Percentiles rank a stretch among this genome's conserved stretches.
Conservation (phyloP, 2,888 invertebrate genomes). For the Sceliomorpha sp. region DNA sequence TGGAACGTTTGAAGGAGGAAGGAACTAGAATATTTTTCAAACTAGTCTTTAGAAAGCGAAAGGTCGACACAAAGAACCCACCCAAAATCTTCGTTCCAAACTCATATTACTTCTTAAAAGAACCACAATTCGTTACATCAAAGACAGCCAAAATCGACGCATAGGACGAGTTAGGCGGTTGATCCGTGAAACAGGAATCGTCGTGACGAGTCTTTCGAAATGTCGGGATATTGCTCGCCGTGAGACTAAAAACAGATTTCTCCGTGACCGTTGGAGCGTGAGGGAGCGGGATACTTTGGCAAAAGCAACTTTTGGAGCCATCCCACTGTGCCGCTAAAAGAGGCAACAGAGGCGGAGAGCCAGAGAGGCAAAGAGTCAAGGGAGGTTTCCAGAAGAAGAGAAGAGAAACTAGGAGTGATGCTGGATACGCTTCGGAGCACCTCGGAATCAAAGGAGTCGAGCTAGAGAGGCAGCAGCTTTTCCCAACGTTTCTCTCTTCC, state of each 20-base stretch:
- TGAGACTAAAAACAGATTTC: slow-evolving; percentile 48
- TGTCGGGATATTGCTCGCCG: slow-evolving; percentile 46
- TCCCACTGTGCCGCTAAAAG: slow-evolving; percentile 52
- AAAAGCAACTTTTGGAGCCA: slow-evolving; percentile 67
- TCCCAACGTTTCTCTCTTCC: slow-evolving; percentile 63
- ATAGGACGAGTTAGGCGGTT: slow-evolving; percentile 13
- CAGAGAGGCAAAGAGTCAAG: slow-evolving; percentile 11
- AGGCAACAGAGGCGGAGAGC: slow-evolving; percentile 40
- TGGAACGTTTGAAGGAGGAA: too few relatives aligned
- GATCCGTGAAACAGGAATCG: slow-evolving; percentile 41
- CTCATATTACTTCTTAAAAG: too few relatives aligned
- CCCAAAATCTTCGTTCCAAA: too few relatives aligned
- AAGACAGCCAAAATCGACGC: too few relatives aligned
- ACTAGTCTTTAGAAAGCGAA: too few relatives aligned
- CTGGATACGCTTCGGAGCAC: slow-evolving; percentile 56
- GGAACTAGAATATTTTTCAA: too few relatives aligned
- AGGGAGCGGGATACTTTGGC: slow-evolving; percentile 64
- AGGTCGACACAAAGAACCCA: too few relatives aligned
- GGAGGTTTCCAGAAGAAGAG: slow-evolving; percentile 24
- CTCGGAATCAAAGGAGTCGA: slow-evolving; percentile 76
- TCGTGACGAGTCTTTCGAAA: slow-evolving; percentile 42
- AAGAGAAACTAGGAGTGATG: slow-evolving; percentile 47
- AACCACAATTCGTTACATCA: too few relatives aligned
- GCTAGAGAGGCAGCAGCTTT: slow-evolving; percentile 65
- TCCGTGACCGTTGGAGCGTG: slow-evolving; percentile 51